Evolutionary conservation across 2,113 vertebrate species (phyloP).

Genomic region (Neodontobutis hainanensis): DNA sequence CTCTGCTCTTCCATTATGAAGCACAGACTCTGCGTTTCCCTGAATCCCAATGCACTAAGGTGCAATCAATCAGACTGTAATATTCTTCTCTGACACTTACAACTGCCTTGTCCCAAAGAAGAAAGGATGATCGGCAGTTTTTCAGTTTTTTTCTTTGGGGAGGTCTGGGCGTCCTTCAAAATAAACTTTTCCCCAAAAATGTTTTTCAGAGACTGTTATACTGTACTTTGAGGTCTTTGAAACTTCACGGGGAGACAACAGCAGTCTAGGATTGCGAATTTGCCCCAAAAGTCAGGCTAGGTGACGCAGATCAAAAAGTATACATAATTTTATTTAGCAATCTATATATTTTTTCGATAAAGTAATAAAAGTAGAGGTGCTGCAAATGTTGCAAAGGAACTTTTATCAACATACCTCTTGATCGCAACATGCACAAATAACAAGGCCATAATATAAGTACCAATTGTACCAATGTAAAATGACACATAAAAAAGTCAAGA

Average conservation of each 20-base stretch:
- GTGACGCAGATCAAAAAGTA: too few relatives aligned
- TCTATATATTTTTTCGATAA: too few relatives aligned
- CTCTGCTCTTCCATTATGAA: constrained; percentile 13
- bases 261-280: too few relatives aligned
- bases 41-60: constrained; percentile 26
- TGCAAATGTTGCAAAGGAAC: too few relatives aligned
- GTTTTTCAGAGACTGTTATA: constrained; percentile 4
- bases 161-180: constrained; percentile 41
- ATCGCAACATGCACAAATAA: too few relatives aligned
- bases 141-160: constrained; percentile 3
- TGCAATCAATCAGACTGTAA: constrained; percentile 52
- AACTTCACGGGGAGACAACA: constrained; percentile 14
- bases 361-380: too few relatives aligned
- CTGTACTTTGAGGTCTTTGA: constrained; percentile 22
- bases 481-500: too few relatives aligned
- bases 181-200: constrained; percentile 14
- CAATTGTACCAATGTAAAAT: too few relatives aligned
- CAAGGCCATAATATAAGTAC: too few relatives aligned
- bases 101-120: constrained; percentile 22
- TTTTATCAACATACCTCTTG: too few relatives aligned
- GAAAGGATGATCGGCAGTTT: constrained; percentile 35
- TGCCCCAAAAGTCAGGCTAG: too few relatives aligned
- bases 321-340: too few relatives aligned
- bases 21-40: constrained; percentile 18
- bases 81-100: constrained; percentile 43